phyloP scores from a whole-genome alignment of 1,140 invertebrate genomes.

The Heliconius himera region DNA sequence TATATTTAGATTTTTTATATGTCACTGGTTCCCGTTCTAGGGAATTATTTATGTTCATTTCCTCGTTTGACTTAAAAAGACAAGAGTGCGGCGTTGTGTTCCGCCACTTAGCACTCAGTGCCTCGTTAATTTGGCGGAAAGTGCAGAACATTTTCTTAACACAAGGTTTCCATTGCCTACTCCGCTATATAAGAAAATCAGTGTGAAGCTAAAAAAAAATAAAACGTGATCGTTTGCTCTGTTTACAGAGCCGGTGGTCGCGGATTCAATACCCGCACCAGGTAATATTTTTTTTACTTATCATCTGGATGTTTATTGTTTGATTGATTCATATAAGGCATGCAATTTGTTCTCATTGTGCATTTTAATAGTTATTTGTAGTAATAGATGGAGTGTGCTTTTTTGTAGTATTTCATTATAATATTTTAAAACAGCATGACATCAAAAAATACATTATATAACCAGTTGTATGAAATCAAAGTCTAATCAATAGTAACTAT shows the following conservation, averaged over 20 bases:
- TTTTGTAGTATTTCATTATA: not conserved
- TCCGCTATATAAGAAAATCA: too few species aligned
- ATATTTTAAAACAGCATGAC: not conserved
- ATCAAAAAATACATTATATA: not conserved
- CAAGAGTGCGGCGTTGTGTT: too few species aligned
- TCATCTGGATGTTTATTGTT: slow-evolving; percentile 11
- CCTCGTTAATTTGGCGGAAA: too few species aligned
- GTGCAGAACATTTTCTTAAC: too few species aligned
- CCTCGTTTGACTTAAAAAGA: too few species aligned
- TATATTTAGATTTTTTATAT: not conserved
- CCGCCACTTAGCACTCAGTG: too few species aligned
- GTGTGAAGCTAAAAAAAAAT: too few species aligned
- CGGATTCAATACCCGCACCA: slow-evolving; percentile 12
- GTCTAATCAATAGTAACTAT: too few species aligned
- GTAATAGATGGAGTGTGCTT: not conserved
- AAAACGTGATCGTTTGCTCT: not conserved
- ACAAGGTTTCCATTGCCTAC: too few species aligned
- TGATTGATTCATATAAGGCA: slow-evolving; percentile 4
- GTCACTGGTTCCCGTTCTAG: too few species aligned
- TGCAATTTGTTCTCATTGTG: not conserved
- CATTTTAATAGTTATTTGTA: not conserved
- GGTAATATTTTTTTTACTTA: not conserved
- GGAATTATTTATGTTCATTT: too few species aligned
- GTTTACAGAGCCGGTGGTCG: slow-evolving; percentile 12
- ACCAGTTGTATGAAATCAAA: not conserved